Conservation (phyloP, 2,797 vertebrate species). For the Pseudochaenichthys georgianus region DNA sequence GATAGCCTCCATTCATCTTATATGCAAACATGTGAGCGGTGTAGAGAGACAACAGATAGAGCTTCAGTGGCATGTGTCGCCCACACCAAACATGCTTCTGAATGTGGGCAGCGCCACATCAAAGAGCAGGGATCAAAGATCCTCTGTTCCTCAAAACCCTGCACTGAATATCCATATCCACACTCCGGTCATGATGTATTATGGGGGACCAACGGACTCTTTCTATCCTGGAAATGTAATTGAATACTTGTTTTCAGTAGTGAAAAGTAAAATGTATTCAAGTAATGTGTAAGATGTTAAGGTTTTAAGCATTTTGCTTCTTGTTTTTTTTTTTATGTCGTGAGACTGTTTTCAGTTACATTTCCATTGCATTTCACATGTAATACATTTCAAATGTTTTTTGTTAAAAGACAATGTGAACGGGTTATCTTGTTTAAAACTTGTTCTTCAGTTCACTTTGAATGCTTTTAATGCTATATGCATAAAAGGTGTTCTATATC, state of each 20-base stretch:
- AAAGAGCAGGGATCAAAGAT: slow-evolving; percentile 62
- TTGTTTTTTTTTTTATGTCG: background rate
- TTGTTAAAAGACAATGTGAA: background rate
- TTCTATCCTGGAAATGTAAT: background rate
- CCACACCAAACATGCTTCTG: slow-evolving; percentile 49
- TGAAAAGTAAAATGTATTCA: background rate
- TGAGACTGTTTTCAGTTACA: too few species aligned
- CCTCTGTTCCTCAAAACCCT: slow-evolving; percentile 15
- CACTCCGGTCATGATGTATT: background rate
- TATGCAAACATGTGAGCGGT: slow-evolving; percentile 68
- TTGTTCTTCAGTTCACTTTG: too few species aligned
- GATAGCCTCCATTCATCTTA: slow-evolving; percentile 59
- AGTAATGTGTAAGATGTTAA: too few species aligned
- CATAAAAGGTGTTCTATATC: background rate
- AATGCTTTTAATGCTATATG: too few species aligned
- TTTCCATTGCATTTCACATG: background rate
- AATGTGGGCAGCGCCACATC: slow-evolving; percentile 55
- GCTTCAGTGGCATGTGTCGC: slow-evolving; percentile 53
- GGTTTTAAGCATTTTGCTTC: background rate
- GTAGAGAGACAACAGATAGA: slow-evolving; percentile 38
- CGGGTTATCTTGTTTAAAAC: background rate
- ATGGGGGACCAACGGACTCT: background rate
- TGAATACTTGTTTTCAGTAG: background rate
- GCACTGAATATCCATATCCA: background rate
- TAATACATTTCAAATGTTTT: background rate